These are phyloP conservation scores for Lordiphosa mommai DNA, from an alignment of 1,140 invertebrate species.

Conservation along the genomic window DNA sequence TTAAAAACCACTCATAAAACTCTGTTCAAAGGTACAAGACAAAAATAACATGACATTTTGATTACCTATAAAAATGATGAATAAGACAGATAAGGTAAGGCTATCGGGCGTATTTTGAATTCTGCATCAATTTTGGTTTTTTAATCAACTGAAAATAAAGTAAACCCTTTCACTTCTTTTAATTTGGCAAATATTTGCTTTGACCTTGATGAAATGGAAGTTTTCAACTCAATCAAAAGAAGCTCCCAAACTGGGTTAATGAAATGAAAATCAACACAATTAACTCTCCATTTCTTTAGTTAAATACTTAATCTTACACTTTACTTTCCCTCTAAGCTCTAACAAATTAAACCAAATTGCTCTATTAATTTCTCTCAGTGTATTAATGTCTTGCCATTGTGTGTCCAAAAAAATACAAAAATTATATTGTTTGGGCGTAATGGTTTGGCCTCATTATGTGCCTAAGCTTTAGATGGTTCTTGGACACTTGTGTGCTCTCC, in stretches of 20 bases:
- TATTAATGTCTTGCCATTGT: constrained; percentile 9
- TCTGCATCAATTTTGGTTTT: too few species aligned
- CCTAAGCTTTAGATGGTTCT: constrained; percentile 32
- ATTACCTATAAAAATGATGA: too few species aligned
- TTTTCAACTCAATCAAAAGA: neutral
- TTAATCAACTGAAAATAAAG: too few species aligned
- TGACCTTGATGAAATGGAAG: constrained; percentile 53
- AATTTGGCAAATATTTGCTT: constrained; percentile 24
- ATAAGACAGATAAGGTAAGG: too few species aligned
- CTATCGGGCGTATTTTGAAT: too few species aligned
- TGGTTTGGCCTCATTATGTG: constrained; percentile 53
- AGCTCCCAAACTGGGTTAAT: constrained; percentile 22
- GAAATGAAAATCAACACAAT: constrained; percentile 2
- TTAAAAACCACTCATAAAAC: too few species aligned
- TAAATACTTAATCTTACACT: constrained; percentile 40
- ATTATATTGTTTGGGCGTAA: constrained; percentile 67
- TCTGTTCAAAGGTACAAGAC: too few species aligned
- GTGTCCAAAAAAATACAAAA: constrained; percentile 18
- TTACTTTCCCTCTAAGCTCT: constrained; percentile 40
- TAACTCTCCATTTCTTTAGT: constrained; percentile 33
- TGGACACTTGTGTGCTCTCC: constrained; percentile 55
- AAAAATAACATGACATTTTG: too few species aligned
- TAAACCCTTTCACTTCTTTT: constrained; percentile 1
- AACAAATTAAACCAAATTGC: constrained; percentile 35
- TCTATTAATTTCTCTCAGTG: constrained; percentile 64